Conservation (phyloP, 2,113 vertebrate species). For the Notiomystis cincta region DNA sequence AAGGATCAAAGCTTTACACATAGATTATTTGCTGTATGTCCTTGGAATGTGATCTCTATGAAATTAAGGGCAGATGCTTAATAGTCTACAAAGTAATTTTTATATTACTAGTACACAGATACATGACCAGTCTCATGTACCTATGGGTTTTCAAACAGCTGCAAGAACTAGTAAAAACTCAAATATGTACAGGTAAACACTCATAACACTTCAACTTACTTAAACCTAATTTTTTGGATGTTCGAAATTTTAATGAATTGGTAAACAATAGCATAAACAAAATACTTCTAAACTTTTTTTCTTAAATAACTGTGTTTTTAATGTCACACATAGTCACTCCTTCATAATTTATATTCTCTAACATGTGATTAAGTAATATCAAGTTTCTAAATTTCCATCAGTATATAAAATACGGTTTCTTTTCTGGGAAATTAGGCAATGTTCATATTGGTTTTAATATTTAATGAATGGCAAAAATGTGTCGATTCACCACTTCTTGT, state of each 20-base stretch:
- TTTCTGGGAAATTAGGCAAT: background rate
- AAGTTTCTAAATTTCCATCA: background rate
- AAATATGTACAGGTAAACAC: background rate
- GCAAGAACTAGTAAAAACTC: background rate
- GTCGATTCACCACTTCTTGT: background rate
- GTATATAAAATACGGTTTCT: background rate
- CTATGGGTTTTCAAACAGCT: background rate
- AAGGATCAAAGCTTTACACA: conserved; percentile 47
- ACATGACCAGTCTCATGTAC: background rate
- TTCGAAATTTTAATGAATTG: background rate
- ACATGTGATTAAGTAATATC: background rate
- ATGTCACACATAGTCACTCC: background rate
- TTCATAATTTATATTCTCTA: background rate
- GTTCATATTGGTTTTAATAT: background rate
- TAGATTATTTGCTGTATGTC: conserved; percentile 18
- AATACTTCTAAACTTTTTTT: background rate
- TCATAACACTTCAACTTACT: background rate
- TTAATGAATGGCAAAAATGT: background rate
- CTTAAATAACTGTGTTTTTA: background rate
- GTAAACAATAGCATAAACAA: background rate
- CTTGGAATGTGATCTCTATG: background rate
- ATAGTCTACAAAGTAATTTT: background rate
- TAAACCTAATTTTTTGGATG: background rate
- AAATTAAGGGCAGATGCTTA: conserved; percentile 5
- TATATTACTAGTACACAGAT: background rate